Percentiles rank a stretch among this genome's conserved stretches.
Conservation (phyloP, 2,888 invertebrate genomes). For the Luperina testacea region DNA sequence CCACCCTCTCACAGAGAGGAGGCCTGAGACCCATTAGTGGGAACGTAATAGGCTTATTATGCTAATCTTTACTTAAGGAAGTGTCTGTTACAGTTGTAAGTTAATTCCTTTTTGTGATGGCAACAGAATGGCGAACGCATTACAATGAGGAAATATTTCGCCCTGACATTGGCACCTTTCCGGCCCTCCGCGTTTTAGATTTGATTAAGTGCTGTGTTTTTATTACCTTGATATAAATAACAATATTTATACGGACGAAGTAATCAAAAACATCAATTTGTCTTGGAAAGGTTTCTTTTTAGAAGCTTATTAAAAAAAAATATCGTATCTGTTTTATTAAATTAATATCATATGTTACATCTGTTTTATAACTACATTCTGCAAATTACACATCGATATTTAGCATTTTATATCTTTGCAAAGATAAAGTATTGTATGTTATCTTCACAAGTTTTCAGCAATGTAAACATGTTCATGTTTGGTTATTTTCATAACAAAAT, state of each 20-base stretch:
- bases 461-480: not conserved
- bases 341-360: not conserved
- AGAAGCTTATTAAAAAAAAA: no score
- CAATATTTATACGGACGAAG: not conserved
- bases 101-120: conserved; percentile 39
- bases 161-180: conserved; percentile 49
- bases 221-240: conserved; percentile 21
- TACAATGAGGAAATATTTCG: conserved; percentile 48
- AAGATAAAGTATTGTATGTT: conserved; percentile 1
- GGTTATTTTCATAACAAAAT: not conserved
- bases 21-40: no score
- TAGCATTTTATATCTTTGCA: conserved; percentile 2
- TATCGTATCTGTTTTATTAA: no score
- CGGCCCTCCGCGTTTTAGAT: conserved; percentile 17
- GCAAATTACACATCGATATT: not conserved
- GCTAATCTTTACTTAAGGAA: conserved; percentile 16
- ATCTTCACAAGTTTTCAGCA: conserved; percentile 19
- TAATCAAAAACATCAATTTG: not conserved
- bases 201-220: conserved; percentile 19
- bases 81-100: conserved; percentile 13
- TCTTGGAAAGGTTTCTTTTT: not conserved
- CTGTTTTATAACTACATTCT: not conserved
- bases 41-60: no score
- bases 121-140: conserved; percentile 4
- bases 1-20: no score